Conservation (phyloP, 1,140 invertebrate species). For the Trichonephila clavipes region DNA sequence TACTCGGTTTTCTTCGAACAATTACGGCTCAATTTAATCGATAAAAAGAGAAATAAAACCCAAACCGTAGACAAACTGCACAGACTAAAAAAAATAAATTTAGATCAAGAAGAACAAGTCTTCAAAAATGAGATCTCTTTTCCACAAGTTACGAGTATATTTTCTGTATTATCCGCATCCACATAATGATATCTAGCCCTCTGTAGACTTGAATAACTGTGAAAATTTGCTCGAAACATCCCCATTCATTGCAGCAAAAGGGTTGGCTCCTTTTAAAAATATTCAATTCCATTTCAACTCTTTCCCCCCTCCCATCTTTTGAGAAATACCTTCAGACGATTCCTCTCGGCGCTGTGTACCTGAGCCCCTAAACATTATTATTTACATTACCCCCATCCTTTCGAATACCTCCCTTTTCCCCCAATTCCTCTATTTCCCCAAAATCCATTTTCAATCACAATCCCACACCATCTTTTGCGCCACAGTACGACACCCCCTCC, state of each 20-base stretch:
- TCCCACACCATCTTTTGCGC: neutral
- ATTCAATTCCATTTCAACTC: conserved; percentile 28
- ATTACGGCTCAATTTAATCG: neutral
- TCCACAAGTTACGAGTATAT: too few relatives aligned
- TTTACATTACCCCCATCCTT: conserved; percentile 37
- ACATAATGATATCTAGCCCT: neutral
- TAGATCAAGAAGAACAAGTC: neutral
- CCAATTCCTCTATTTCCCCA: neutral
- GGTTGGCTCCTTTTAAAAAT: neutral
- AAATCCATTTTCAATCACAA: conserved; percentile 52
- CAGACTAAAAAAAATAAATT: neutral
- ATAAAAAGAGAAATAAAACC: neutral
- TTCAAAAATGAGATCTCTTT: neutral
- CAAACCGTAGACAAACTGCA: neutral
- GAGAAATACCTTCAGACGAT: neutral
- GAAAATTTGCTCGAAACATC: neutral
- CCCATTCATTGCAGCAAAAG: neutral
- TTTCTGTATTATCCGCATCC: neutral
- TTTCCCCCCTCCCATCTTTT: neutral
- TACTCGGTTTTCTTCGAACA: neutral
- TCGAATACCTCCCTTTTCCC: neutral
- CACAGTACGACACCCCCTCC: neutral
- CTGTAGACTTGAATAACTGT: neutral
- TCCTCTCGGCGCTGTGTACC: neutral
- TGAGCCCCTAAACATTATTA: conserved; percentile 48